phyloP scores from a whole-genome alignment of 2,113 vertebrate genomes.

The Shinisaurus crocodilurus region DNA sequence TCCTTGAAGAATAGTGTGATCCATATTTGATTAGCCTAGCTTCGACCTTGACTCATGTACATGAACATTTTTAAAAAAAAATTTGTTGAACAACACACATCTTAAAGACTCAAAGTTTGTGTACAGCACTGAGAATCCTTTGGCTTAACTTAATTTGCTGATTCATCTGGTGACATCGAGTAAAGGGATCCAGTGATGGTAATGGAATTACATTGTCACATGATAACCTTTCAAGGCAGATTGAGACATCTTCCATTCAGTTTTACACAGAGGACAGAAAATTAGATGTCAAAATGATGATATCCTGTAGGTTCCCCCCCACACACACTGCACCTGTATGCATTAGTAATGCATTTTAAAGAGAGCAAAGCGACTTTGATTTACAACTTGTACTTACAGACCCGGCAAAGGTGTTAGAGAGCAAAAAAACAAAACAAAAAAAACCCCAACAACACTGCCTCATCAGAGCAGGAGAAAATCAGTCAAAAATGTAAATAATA shows the following conservation, averaged over 20 bases:
- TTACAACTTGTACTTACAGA: slow-evolving; percentile 26
- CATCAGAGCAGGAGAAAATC: neutral
- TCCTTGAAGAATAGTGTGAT: neutral
- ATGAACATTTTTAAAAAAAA: slow-evolving; percentile 13
- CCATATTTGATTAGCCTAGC: neutral
- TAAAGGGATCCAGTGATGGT: slow-evolving; percentile 19
- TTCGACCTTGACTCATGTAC: slow-evolving; percentile 5
- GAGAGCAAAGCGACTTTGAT: slow-evolving; percentile 42
- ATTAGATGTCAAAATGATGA: slow-evolving; percentile 54
- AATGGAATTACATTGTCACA: slow-evolving; percentile 42
- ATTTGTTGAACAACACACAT: neutral
- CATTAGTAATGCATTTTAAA: slow-evolving; percentile 58
- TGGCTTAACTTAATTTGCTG: slow-evolving; percentile 24
- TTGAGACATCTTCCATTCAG: slow-evolving; percentile 52
- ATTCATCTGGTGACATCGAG: slow-evolving; percentile 30
- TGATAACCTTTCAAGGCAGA: slow-evolving; percentile 40
- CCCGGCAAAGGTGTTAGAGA: slow-evolving; percentile 32
- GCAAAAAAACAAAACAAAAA: slow-evolving; percentile 6
- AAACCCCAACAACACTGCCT: neutral
- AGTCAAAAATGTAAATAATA: neutral
- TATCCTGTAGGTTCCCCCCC: slow-evolving; percentile 21
- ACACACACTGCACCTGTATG: slow-evolving; percentile 2
- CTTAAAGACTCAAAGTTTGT: neutral
- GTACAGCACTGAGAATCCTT: neutral
- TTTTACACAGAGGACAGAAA: slow-evolving; percentile 43